Conservation (phyloP, 30 jellyfish, hydroid and myxozoan species). For the Turritopsis rubra region DNA sequence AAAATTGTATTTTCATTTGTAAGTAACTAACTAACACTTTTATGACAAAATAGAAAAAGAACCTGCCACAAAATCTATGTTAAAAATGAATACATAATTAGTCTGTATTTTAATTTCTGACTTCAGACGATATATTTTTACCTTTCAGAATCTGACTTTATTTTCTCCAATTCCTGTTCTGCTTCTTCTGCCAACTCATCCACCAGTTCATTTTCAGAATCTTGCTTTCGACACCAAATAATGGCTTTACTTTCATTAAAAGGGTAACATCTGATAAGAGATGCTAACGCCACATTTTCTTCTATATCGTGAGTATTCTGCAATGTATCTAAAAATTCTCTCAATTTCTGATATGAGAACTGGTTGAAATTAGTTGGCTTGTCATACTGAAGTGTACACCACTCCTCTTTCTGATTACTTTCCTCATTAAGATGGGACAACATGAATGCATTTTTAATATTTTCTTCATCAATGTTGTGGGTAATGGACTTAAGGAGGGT, state of each 20-base stretch:
- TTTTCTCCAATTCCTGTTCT: constrained; percentile 29
- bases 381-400: not conserved
- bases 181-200: constrained; percentile 29
- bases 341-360: constrained; percentile 4
- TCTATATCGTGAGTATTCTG: constrained; percentile 8
- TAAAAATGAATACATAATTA: too few relatives aligned
- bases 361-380: constrained; percentile 36
- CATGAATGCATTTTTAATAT: constrained; percentile 6
- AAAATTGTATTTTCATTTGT: too few relatives aligned
- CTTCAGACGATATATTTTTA: too few relatives aligned
- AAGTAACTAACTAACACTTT: too few relatives aligned
- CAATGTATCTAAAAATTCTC: constrained; percentile 13
- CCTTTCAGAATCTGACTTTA: constrained; percentile 2
- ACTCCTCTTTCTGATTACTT: not conserved
- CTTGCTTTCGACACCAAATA: constrained; percentile 40
- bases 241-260: constrained; percentile 14
- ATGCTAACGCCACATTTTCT: constrained; percentile 58
- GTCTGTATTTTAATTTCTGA: too few relatives aligned
- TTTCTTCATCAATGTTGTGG: constrained; percentile 27
- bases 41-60: too few relatives aligned
- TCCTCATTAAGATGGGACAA: constrained; percentile 33
- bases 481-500: constrained; percentile 38
- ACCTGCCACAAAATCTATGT: too few relatives aligned
- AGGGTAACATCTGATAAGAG: constrained; percentile 33
- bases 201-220: constrained; percentile 12